Evolutionary conservation across 2,113 vertebrate species (phyloP), one percentile per base, ranked within the genome.

Genomic region (Vireo altiloquus): DNA sequence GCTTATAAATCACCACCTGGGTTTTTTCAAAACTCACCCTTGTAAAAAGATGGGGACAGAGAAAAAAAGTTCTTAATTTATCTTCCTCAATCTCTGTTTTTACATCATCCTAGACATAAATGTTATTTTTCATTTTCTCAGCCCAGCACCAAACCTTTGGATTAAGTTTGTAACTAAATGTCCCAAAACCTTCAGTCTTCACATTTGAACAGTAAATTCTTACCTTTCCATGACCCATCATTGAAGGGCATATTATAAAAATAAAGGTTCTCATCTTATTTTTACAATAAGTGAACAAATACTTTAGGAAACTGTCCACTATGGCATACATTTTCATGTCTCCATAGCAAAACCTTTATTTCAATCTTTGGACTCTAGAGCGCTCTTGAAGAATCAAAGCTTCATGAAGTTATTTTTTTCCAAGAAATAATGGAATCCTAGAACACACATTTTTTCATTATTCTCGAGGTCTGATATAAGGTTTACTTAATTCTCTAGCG

Each of bases 11-110:
- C 2, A 8, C 3, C 3, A 44, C 15, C 8, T 60, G 22, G 7
- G 2, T 1, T 25, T 40, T 59, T 71, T 64, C n/a, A 24, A n/a
- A 23, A 54, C 1, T 50, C 14, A 31, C 1, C 6, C 3, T 28
- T 60, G 2, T 23, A 63, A 71, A 76, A 57, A 47, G 1, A 19
- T n/a, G 3, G 6, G 1, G 4, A 1, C 2, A 6, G 16, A 16
- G 10, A 5, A 18, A 23, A 28, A 39, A 60, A 11, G 6, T 35
- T 40, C 18, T 80, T 76, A 8, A 57, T 54, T 85, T 78, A 33
- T 28, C 5, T 61, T 81, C 13, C 11, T 49, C 8, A 3, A n/a
- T 70, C 61, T 57, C 20, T 77, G 7, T 25, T 85, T 92, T 66
- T 33, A 56, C 5, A 31, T 27, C 7, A 56, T 13, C 5, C 23